Conservation (phyloP, 2,113 vertebrate species). For the Ceuthmochares aereus region DNA sequence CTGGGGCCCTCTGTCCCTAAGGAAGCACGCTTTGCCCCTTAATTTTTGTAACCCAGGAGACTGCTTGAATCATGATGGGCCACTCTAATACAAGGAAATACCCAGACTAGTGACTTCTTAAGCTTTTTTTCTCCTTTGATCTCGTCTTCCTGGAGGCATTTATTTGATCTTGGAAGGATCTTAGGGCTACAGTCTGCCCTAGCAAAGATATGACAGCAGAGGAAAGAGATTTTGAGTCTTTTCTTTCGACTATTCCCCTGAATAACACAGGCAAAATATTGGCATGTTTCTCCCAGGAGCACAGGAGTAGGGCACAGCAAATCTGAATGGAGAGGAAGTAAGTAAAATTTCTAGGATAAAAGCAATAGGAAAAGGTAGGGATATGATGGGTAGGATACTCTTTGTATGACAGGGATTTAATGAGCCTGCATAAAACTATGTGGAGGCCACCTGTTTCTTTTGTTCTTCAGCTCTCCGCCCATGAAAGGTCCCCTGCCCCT, state of each 20-base stretch:
- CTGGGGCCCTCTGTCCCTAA: neutral
- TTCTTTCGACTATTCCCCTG: slow-evolving; percentile 29
- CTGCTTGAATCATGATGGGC: slow-evolving; percentile 16
- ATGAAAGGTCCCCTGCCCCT: neutral
- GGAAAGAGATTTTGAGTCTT: slow-evolving; percentile 37
- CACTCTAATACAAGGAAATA: slow-evolving; percentile 42
- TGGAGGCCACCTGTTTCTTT: neutral
- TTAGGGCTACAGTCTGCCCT: slow-evolving; percentile 59
- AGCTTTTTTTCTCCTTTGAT: slow-evolving; percentile 58
- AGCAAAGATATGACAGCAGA: slow-evolving; percentile 35
- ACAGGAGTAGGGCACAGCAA: neutral
- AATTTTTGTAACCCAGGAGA: slow-evolving; percentile 31
- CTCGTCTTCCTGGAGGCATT: slow-evolving; percentile 66
- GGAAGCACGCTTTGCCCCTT: neutral
- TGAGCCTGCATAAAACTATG: neutral
- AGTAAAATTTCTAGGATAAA: neutral
- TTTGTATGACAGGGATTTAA: neutral
- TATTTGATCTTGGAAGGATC: slow-evolving; percentile 69
- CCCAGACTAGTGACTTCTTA: slow-evolving; percentile 59
- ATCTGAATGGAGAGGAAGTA: neutral
- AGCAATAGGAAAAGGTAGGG: neutral
- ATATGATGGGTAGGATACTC: neutral
- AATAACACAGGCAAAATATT: slow-evolving; percentile 48
- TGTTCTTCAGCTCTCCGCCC: neutral
- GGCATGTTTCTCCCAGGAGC: slow-evolving; percentile 24